phyloP scores from a whole-genome alignment of 37 sponge, comb jelly and placozoan genomes.

The Beroe ovata region DNA sequence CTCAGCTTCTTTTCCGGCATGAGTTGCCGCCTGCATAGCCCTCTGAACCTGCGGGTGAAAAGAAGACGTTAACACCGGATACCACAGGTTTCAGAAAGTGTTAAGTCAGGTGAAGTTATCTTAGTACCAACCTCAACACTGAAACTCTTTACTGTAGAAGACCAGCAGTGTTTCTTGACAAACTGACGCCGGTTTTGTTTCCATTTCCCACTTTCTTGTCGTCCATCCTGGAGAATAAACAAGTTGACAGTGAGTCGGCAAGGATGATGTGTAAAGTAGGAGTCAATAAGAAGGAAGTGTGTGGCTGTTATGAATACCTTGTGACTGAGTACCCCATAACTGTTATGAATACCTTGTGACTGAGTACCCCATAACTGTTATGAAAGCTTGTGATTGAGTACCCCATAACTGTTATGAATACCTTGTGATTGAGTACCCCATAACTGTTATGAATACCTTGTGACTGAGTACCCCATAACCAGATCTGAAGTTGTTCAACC shows the following conservation, averaged over 20 bases:
- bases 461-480: conserved; percentile 37
- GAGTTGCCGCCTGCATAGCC: conserved; percentile 63
- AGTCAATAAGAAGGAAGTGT: no score
- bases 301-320: no score
- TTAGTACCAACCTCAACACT: no score
- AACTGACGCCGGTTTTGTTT: conserved; percentile 52
- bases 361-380: no score
- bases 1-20: conserved; percentile 62
- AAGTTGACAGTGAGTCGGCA: not conserved
- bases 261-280: no score
- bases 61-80: not conserved
- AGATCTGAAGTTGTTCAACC: conserved; percentile 54
- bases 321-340: no score
- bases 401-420: no score
- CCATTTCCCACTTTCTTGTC: conserved; percentile 63
- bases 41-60: conserved; percentile 24
- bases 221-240: conserved; percentile 11
- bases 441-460: no score
- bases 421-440: no score
- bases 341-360: no score
- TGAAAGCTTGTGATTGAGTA: no score
- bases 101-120: no score
- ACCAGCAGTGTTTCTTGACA: conserved; percentile 61
- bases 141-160: conserved; percentile 57
- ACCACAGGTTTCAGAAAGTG: not conserved